These are phyloP conservation scores for rabbit (Oryctolagus cuniculus) DNA, from an alignment of 2,113 vertebrate genomes.

Conservation along the genomic window DNA sequence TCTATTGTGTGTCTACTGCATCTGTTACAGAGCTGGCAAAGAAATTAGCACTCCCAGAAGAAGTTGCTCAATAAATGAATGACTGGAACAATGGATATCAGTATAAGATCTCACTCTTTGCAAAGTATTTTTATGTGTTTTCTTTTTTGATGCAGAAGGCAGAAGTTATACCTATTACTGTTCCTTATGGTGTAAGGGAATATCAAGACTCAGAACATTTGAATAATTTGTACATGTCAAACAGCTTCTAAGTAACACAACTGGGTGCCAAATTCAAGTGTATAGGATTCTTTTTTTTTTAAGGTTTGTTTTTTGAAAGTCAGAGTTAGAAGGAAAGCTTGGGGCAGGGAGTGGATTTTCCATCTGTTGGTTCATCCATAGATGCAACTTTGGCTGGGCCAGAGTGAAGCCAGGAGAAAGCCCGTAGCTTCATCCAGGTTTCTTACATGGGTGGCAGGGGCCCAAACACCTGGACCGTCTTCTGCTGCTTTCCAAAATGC, in stretches of 20 bases:
- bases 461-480: too few species aligned
- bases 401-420: too few species aligned
- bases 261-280: not conserved
- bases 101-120: not conserved
- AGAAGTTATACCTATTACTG: not conserved
- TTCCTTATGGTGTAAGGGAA: not conserved
- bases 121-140: not conserved
- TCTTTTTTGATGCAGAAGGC: not conserved
- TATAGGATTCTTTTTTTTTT: too few species aligned
- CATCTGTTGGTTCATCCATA: too few species aligned
- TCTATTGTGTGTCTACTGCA: not conserved
- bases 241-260: not conserved
- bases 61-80: not conserved
- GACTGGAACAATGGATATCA: not conserved
- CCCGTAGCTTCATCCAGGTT: too few species aligned
- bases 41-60: not conserved
- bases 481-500: too few species aligned
- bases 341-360: too few species aligned
- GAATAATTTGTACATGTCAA: not conserved
- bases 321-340: too few species aligned
- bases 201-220: not conserved
- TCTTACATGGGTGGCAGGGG: too few species aligned
- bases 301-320: too few species aligned
- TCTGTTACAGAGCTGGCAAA: not conserved
- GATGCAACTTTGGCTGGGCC: too few species aligned